phyloP scores from a whole-genome alignment of 2,888 invertebrate genomes.

The Teleogryllus oceanicus region DNA sequence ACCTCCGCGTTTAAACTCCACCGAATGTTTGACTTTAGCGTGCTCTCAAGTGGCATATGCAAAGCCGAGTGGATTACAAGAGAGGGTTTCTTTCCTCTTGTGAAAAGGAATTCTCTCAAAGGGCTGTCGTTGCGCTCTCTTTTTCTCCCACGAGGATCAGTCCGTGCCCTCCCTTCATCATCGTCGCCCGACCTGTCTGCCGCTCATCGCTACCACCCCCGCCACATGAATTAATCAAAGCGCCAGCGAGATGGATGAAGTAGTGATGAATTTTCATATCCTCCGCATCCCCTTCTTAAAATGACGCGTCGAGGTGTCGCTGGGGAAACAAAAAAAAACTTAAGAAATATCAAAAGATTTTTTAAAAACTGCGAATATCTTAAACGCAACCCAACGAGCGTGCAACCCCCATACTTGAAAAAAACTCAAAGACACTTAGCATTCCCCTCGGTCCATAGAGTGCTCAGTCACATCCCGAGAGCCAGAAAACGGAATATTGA shows the following conservation, averaged over 20 bases:
- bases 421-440: neutral
- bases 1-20: conserved; percentile 37
- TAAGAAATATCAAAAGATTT: conserved; percentile 6
- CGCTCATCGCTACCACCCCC: neutral
- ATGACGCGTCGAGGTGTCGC: neutral
- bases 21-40: conserved; percentile 38
- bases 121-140: conserved; percentile 38
- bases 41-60: conserved; percentile 39
- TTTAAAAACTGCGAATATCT: neutral
- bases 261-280: conserved; percentile 39
- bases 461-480: conserved; percentile 25
- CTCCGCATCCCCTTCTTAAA: conserved; percentile 12
- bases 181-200: conserved; percentile 11
- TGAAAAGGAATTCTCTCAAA: conserved; percentile 39
- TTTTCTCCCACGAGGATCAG: conserved; percentile 28
- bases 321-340: conserved; percentile 20
- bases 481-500: conserved; percentile 20
- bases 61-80: conserved; percentile 39
- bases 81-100: conserved; percentile 34
- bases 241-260: conserved; percentile 34
- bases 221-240: conserved; percentile 38
- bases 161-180: neutral
- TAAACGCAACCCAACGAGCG: neutral
- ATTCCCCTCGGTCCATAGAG: neutral
- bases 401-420: neutral